Conservation (phyloP, 2,113 vertebrate species). For the Pteropus alecto region DNA sequence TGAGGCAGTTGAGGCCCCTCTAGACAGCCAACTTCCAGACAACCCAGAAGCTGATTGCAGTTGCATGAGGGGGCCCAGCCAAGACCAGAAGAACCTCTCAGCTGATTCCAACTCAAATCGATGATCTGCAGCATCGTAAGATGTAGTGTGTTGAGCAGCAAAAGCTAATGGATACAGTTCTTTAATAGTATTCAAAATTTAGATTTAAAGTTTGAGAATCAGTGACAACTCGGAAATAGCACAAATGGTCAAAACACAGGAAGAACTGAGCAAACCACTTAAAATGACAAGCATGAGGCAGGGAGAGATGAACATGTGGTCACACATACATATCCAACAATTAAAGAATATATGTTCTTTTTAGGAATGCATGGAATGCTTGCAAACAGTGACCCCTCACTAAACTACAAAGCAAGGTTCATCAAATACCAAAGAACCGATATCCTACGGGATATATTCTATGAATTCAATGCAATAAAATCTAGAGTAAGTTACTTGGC, state of each 20-base stretch:
- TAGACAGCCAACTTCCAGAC: neutral
- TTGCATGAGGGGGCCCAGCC: neutral
- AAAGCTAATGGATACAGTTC: neutral
- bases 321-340: neutral
- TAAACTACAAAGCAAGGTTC: conserved; percentile 15
- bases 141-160: neutral
- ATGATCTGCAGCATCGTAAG: neutral
- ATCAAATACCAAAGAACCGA: neutral
- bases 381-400: neutral
- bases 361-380: neutral
- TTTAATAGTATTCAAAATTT: neutral
- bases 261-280: neutral
- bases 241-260: neutral
- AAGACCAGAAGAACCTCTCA: neutral
- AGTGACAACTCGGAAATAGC: neutral
- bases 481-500: neutral
- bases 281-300: neutral
- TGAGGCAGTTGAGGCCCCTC: neutral
- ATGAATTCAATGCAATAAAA: neutral
- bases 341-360: neutral
- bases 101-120: neutral
- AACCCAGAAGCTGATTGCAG: neutral
- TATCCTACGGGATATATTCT: neutral
- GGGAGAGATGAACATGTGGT: neutral
- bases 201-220: neutral